Base-by-base conservation (phyloP, 2,888 invertebrate genomes). In the Hedychridium roseum region DNA sequence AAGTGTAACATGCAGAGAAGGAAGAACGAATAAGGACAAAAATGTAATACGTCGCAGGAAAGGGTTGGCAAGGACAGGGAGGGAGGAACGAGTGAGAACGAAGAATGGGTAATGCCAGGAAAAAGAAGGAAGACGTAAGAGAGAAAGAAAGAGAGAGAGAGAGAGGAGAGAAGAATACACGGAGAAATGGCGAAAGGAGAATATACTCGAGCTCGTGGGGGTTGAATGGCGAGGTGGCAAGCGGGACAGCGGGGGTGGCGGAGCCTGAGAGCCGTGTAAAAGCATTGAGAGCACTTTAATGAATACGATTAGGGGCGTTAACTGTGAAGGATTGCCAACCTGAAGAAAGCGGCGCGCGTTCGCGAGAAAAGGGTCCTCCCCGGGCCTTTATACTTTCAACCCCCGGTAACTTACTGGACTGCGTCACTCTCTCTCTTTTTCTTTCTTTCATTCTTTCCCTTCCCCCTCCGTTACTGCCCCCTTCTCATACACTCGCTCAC, bases 241-340 rank as follows among this genome's bases (percentile, higher is more conserved):
- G 58, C 43, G 23, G 20, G 12, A 16, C 20, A 12, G 23, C 6
- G 36, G 23, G 57, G 66, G 59, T 58, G 61, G 64, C 65, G 54
- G 60, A 66, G 64, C 59, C 60, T 57, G 66, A 63, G 64, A 65
- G 59, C 65, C 67, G 73, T 73, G 73, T 74, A 72, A 73, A 74
- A 74, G 74, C 74, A 74, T 74, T 71, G 72, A 70, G 72, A 74
- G 72, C 73, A 73, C 74, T 75, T 75, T 74, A 75, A 76, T 75
- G 75, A 76, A 76, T 76, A 74, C 74, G 73, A 76, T 74, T 75
- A 75, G 70, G 66, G 68, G 66, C 71, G 68, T 74, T 74, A 74
- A 74, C 74, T 71, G 72, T 69, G 67, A 69, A 70, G 68, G 66
- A 74, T 71, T 72, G 66, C 68, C 68, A 65, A 65, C 62, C 66